phyloP scores from a whole-genome alignment of 1,140 invertebrate species.

The Globodera rostochiensis region DNA sequence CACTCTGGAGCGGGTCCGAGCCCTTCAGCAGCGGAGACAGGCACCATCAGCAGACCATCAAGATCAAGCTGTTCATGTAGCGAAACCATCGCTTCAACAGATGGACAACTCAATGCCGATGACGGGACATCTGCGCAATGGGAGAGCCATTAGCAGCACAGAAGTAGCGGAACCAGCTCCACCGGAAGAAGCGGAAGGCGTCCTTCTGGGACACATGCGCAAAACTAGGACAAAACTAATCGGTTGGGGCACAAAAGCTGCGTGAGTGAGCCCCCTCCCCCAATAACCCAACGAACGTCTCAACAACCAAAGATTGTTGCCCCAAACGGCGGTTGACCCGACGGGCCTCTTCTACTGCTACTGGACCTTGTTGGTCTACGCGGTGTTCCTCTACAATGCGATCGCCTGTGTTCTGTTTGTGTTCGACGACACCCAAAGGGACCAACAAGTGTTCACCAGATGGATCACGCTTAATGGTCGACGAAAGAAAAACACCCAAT shows the following conservation, averaged over 20 bases:
- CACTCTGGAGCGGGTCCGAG: constrained; percentile 10
- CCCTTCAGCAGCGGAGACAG: constrained; percentile 9
- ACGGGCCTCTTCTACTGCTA: constrained; percentile 50
- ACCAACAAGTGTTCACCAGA: constrained; percentile 35
- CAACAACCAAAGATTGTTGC: constrained; percentile 28
- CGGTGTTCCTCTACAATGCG: constrained; percentile 51
- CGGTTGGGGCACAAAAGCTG: not conserved
- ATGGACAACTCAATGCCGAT: not conserved
- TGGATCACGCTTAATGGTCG: constrained; percentile 39
- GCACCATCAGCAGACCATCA: constrained; percentile 10
- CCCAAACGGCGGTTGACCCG: constrained; percentile 38
- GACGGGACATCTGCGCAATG: not conserved
- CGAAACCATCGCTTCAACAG: constrained; percentile 8
- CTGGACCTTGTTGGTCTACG: constrained; percentile 52
- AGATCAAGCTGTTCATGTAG: not conserved
- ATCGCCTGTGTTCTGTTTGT: constrained; percentile 57
- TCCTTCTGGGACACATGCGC: not conserved
- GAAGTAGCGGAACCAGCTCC: not conserved
- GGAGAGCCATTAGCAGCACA: not conserved
- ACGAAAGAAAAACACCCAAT: not conserved
- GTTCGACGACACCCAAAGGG: constrained; percentile 48
- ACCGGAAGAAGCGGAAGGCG: not conserved
- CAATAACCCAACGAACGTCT: not conserved
- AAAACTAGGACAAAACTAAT: not conserved
- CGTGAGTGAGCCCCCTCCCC: not conserved